phyloP scores from a whole-genome alignment of 2,797 vertebrate species.

The Sus cebifrons region DNA sequence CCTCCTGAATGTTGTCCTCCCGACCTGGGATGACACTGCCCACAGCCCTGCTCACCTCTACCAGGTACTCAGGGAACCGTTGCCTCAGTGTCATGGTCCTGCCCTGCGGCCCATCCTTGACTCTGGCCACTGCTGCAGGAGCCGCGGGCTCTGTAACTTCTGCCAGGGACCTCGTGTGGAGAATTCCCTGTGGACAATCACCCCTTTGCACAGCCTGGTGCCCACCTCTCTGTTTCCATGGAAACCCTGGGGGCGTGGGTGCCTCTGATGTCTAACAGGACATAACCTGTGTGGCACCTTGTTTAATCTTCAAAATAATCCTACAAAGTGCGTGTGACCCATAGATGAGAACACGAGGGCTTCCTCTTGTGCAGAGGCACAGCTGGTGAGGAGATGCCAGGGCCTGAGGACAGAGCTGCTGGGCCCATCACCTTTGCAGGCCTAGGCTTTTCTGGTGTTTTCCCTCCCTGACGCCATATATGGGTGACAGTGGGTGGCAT shows the following conservation, averaged over 20 bases:
- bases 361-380: neutral
- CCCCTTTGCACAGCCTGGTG: neutral
- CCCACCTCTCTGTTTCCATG: neutral
- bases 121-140: neutral
- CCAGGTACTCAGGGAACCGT: too few species aligned
- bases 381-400: neutral
- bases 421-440: neutral
- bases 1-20: neutral
- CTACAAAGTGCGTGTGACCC: neutral
- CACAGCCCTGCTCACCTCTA: neutral
- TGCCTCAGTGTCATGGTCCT: too few species aligned
- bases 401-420: neutral
- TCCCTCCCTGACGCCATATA: neutral
- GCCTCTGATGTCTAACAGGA: neutral
- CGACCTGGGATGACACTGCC: neutral
- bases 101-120: neutral
- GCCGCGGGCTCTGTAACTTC: neutral
- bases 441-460: neutral
- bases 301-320: neutral
- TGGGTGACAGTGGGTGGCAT: neutral
- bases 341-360: neutral
- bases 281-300: neutral
- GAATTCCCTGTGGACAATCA: neutral
- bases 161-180: neutral
- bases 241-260: neutral